A percentile compares a stretch with the other conserved stretches of the same genome.
Conservation (phyloP, 2,797 vertebrate genomes). For the Petrocephalus sullivani region DNA sequence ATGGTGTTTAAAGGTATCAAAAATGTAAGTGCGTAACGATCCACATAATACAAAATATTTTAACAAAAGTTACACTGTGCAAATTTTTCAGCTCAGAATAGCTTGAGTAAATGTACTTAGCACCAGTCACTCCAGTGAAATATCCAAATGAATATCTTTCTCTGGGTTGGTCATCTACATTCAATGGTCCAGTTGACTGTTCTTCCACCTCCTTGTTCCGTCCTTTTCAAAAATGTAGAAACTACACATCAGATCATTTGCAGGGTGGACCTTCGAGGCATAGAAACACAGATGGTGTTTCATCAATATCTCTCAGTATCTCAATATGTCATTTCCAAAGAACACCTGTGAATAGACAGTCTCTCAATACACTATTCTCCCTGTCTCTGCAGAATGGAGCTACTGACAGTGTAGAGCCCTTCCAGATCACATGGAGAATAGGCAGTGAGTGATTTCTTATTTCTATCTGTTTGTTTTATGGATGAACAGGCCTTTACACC, state of each 20-base stretch:
- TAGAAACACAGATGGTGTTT: background rate
- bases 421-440: background rate
- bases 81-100: background rate
- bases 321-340: background rate
- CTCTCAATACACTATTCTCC: background rate
- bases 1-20: background rate
- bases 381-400: background rate
- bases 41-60: background rate
- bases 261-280: background rate
- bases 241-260: background rate
- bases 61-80: background rate
- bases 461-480: background rate
- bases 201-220: background rate
- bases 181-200: background rate
- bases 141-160: background rate
- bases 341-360: conserved; percentile 1
- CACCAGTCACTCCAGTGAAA: background rate
- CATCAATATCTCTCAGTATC: background rate
- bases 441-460: background rate
- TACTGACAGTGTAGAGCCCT: background rate
- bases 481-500: background rate
- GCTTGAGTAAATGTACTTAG: background rate
- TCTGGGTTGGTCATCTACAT: background rate
- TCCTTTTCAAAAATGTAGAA: background rate
- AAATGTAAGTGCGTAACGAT: background rate